Evolutionary conservation across 2,888 invertebrate species (phyloP).

Genomic region (Eupithecia pulchellata): DNA sequence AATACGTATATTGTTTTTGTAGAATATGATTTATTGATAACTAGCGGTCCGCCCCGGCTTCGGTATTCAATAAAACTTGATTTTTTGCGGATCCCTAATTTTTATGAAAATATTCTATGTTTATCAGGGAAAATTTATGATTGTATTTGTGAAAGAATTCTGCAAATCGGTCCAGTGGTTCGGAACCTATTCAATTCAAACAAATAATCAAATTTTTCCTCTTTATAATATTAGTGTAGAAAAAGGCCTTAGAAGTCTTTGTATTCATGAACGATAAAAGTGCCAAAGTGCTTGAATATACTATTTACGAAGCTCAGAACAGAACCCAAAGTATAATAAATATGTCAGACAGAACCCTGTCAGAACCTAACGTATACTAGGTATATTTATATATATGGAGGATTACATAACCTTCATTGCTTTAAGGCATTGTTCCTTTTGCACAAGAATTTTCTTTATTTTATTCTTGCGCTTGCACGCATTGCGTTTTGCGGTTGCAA

Average conservation of each 20-base stretch:
- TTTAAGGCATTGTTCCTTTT: conserved; percentile 55
- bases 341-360: too few species aligned
- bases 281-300: not conserved
- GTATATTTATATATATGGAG: not conserved
- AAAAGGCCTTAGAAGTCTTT: not conserved
- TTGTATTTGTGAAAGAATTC: too few species aligned
- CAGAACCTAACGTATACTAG: not conserved
- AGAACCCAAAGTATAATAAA: not conserved
- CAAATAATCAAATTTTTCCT: too few species aligned
- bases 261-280: not conserved
- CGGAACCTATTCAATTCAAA: too few species aligned
- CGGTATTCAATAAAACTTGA: too few species aligned
- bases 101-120: too few species aligned
- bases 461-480: conserved; percentile 30
- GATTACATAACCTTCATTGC: not conserved
- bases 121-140: too few species aligned
- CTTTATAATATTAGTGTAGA: too few species aligned
- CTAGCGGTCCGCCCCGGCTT: too few species aligned
- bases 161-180: too few species aligned
- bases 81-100: too few species aligned
- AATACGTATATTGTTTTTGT: not conserved
- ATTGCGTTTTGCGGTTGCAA: conserved; percentile 35
- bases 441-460: conserved; percentile 34
- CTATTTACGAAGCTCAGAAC: conserved; percentile 30
- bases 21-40: not conserved